Conservation (phyloP, 1,140 invertebrate species). For the Spodoptera frugiperda region DNA sequence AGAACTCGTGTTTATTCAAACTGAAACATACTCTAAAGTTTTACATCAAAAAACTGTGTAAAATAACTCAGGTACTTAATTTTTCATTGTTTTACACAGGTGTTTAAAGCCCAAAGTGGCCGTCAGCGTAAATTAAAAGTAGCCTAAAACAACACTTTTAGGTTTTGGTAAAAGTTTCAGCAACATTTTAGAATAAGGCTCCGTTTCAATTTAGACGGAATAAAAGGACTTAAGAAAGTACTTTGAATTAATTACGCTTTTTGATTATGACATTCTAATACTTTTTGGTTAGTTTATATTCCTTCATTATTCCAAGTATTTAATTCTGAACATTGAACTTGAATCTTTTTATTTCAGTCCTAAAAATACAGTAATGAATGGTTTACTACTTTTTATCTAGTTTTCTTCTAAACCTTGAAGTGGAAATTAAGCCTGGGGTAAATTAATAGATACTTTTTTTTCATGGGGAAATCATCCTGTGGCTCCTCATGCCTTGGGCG, state of each 20-base stretch:
- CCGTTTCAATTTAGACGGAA: background rate
- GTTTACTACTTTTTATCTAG: background rate
- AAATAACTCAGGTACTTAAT: background rate
- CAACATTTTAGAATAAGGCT: background rate
- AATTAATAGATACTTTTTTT: no score
- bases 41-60: background rate
- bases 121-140: slow-evolving; percentile 3
- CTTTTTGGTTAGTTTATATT: background rate
- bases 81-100: slow-evolving; percentile 6
- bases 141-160: slow-evolving; percentile 12
- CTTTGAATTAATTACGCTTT: background rate
- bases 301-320: no score
- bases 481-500: no score
- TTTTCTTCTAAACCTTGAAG: background rate
- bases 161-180: slow-evolving; percentile 3
- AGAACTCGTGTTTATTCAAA: background rate
- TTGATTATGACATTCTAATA: background rate
- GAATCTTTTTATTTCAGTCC: no score
- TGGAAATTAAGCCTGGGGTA: background rate
- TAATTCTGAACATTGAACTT: no score
- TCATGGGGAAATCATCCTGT: no score
- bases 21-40: background rate
- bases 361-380: no score
- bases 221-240: background rate
- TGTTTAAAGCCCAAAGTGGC: background rate